These are phyloP conservation scores for Serranus cabrilla DNA, from an alignment of 2,797 vertebrate genomes.

Conservation along the genomic window DNA sequence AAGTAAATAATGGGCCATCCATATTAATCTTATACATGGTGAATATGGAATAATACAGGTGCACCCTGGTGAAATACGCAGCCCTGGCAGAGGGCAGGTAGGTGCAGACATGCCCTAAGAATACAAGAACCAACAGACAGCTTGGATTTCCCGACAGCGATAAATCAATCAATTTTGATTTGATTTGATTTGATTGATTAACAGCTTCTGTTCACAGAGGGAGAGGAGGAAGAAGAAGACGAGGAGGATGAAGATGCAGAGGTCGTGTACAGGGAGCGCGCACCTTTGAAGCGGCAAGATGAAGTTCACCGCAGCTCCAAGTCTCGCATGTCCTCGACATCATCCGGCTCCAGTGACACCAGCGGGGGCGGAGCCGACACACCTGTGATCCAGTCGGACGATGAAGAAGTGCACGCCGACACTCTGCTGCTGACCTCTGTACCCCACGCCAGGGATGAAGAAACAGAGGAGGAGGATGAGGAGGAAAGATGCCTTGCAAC, in stretches of 20 bases:
- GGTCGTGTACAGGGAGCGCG: slow-evolving; percentile 82
- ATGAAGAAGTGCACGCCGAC: slow-evolving; percentile 89
- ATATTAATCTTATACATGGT: too few species aligned
- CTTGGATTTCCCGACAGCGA: too few species aligned
- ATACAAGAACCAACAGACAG: too few species aligned
- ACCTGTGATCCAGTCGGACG: slow-evolving; percentile 91
- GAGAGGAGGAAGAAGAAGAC: slow-evolving; percentile 70
- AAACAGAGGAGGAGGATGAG: slow-evolving; percentile 80
- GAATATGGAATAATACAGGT: too few species aligned
- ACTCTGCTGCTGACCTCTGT: slow-evolving; percentile 79
- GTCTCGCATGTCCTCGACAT: slow-evolving; percentile 89
- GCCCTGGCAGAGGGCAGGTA: too few species aligned
- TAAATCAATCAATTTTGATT: too few species aligned
- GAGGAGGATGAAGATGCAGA: slow-evolving; percentile 77
- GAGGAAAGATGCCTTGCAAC: slow-evolving; percentile 56
- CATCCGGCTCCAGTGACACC: slow-evolving; percentile 87
- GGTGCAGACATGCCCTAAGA: too few species aligned
- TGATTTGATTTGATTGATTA: too few species aligned
- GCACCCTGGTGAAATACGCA: too few species aligned
- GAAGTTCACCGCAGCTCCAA: slow-evolving; percentile 73
- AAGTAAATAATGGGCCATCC: too few species aligned
- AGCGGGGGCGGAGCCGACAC: slow-evolving; percentile 88
- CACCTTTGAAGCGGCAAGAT: slow-evolving; percentile 75
- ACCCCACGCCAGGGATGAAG: slow-evolving; percentile 74
- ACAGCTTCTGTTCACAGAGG: slow-evolving; percentile 57